Percentiles rank a stretch among this genome's conserved stretches.
Conservation (phyloP, 2,113 vertebrate species). For the Etheostoma spectabile region DNA sequence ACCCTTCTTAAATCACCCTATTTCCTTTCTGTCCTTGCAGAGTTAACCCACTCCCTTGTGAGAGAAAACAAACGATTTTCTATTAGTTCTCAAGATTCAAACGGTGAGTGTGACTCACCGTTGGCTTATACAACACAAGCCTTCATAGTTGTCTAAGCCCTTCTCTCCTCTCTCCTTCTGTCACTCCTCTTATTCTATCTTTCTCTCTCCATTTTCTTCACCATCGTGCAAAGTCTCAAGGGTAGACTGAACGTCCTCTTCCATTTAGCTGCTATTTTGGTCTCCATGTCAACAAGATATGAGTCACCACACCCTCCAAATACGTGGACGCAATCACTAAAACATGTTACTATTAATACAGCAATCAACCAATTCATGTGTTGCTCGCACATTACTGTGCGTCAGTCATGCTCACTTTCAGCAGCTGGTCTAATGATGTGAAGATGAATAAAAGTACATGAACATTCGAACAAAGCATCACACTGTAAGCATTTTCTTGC, state of each 20-base stretch:
- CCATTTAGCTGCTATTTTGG: slow-evolving; percentile 80
- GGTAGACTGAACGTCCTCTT: slow-evolving; percentile 79
- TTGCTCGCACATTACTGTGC: slow-evolving; percentile 29
- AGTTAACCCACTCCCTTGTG: slow-evolving; percentile 75
- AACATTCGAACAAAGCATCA: slow-evolving; percentile 44
- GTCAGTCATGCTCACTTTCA: slow-evolving; percentile 52
- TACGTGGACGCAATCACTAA: slow-evolving; percentile 70
- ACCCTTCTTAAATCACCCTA: slow-evolving; percentile 64
- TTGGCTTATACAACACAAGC: slow-evolving; percentile 80
- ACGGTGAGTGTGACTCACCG: slow-evolving; percentile 79
- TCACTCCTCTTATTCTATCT: slow-evolving; percentile 72
- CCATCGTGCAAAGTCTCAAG: slow-evolving; percentile 77
- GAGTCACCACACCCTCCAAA: slow-evolving; percentile 78
- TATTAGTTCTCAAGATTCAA: slow-evolving; percentile 80
- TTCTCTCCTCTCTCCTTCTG: slow-evolving; percentile 66
- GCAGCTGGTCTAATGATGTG: slow-evolving; percentile 53
- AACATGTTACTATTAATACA: slow-evolving; percentile 72
- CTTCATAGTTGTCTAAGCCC: slow-evolving; percentile 75
- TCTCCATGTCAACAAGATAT: slow-evolving; percentile 81
- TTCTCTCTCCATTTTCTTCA: slow-evolving; percentile 73
- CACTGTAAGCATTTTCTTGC: slow-evolving; percentile 52
- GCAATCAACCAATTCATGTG: slow-evolving; percentile 55
- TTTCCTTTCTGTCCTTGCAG: slow-evolving; percentile 74
- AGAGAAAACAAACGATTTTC: slow-evolving; percentile 80
- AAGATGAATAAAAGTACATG: slow-evolving; percentile 46